Evolutionary conservation across 2,888 invertebrate genomes (phyloP), one percentile per base, ranked within the genome.

Genomic region (Mimachlamys varia): DNA sequence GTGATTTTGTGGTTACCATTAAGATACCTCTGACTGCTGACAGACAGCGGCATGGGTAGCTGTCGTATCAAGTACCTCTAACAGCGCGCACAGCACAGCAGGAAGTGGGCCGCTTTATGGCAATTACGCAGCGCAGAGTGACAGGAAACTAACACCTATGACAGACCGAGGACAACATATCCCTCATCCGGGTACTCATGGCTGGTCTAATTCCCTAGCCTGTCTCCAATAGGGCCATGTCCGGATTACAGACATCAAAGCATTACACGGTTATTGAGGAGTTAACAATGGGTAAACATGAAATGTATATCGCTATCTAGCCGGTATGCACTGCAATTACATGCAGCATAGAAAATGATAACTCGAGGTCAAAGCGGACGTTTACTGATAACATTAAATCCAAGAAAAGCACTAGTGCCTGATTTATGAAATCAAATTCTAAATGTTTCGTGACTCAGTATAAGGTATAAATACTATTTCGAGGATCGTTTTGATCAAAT

Each of bases 111-210:
- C 76, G 76, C 76, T 76, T 33, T 76, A 12, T 22, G 33, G 76
- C 76, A 76, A 76, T 76, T 76, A 76, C 76, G 33, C 33, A 33
- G 76, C 76, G 33, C 76, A 12, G 76, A 33, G 76, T 76, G 76
- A 76, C 76, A 76, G 76, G 76, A 76, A 76, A 76, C 76, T 76
- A 76, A 27, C 76, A 76, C 76, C 76, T 76, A 76, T 76, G 76
- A 76, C 33, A 76, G 76, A 76, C 13, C 12, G n/a, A 33, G 76
- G 76, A 76, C 76, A 76, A 76, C 27, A 19, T 76, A 76, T 76
- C 33, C 33, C 76, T 76, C 76, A 76, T 76, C 76, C 76, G 76
- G 76, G 76, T 76, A 33, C 76, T 76, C 76, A 27, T 27, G 17
- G 7, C 76, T 76, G 27, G 76, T 58, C 76, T 76, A 76, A 76